Conservation (phyloP, 2,797 vertebrate species). For the Pipistrellus pipistrellus region DNA sequence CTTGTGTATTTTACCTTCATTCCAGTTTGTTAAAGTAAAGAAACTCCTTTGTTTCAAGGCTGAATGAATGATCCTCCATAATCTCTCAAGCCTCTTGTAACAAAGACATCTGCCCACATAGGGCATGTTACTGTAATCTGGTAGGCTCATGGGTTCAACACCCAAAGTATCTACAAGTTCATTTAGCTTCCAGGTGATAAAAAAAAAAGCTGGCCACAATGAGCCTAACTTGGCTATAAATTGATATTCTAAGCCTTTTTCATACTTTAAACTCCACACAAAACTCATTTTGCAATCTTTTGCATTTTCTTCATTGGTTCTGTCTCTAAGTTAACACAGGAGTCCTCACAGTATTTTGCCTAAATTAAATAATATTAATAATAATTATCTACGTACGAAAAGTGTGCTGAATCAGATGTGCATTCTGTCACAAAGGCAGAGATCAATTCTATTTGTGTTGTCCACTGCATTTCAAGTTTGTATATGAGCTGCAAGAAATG, state of each 20-base stretch:
- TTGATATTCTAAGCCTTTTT: constrained; percentile 52
- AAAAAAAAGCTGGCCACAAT: neutral
- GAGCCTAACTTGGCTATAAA: neutral
- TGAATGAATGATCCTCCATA: constrained; percentile 46
- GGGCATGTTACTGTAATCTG: neutral
- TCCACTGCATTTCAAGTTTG: neutral
- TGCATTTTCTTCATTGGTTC: constrained; percentile 45
- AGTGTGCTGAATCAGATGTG: neutral
- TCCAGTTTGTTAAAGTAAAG: neutral
- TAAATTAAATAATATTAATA: neutral
- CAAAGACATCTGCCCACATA: neutral
- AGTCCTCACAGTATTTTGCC: neutral
- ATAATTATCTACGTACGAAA: neutral
- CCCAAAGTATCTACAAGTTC: neutral
- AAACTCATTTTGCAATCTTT: constrained; percentile 36
- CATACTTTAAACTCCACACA: neutral
- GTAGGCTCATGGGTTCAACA: neutral
- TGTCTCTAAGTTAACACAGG: neutral
- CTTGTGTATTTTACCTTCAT: neutral
- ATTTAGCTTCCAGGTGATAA: neutral
- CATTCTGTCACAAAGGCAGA: neutral
- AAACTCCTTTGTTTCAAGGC: neutral
- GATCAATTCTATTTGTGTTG: constrained; percentile 18
- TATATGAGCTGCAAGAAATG: constrained; percentile 44
- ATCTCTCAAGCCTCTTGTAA: neutral